Percentiles rank a stretch among this genome's conserved stretches.
Conservation (phyloP, 2,113 vertebrate species). For the Platichthys stellatus region DNA sequence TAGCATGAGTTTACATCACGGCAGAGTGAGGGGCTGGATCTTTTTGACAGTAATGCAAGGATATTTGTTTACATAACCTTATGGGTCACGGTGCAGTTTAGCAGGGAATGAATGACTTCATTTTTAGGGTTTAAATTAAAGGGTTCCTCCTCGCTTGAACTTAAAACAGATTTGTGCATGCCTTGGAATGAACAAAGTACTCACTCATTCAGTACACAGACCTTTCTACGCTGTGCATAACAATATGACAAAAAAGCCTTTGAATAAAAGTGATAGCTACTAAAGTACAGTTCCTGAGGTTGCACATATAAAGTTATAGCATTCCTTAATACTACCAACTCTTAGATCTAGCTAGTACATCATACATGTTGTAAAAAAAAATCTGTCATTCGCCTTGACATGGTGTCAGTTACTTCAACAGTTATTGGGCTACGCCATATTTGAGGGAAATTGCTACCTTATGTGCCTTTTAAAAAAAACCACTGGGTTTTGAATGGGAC, state of each 20-base stretch:
- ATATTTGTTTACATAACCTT: conserved; percentile 81
- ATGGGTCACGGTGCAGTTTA: conserved; percentile 76
- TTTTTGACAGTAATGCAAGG: conserved; percentile 78
- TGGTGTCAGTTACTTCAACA: conserved; percentile 73
- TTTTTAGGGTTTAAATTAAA: conserved; percentile 83
- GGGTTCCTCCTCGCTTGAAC: conserved; percentile 81
- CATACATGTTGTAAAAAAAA: conserved; percentile 36
- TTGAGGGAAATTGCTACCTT: conserved; percentile 80
- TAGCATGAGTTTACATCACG: conserved; percentile 73
- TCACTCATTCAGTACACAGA: conserved; percentile 52
- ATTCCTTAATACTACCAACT: conserved; percentile 30
- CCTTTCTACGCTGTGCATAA: conserved; percentile 47
- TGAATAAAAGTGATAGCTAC: conserved; percentile 19
- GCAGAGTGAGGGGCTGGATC: conserved; percentile 70
- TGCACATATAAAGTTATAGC: conserved; percentile 26
- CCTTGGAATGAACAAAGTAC: conserved; percentile 76
- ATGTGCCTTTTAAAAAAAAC: conserved; percentile 65
- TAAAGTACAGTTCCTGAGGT: conserved; percentile 5
- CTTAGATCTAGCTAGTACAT: conserved; percentile 37
- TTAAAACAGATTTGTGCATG: conserved; percentile 79
- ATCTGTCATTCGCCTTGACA: conserved; percentile 59
- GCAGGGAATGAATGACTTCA: conserved; percentile 81
- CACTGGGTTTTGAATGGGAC: conserved; percentile 73
- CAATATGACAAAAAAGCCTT: conserved; percentile 52
- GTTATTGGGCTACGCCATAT: conserved; percentile 76